Percentiles rank a stretch among this genome's conserved stretches.
These are phyloP conservation scores for Microchrysa polita DNA, from an alignment of 2,888 invertebrate genomes.

Conservation along the genomic window DNA sequence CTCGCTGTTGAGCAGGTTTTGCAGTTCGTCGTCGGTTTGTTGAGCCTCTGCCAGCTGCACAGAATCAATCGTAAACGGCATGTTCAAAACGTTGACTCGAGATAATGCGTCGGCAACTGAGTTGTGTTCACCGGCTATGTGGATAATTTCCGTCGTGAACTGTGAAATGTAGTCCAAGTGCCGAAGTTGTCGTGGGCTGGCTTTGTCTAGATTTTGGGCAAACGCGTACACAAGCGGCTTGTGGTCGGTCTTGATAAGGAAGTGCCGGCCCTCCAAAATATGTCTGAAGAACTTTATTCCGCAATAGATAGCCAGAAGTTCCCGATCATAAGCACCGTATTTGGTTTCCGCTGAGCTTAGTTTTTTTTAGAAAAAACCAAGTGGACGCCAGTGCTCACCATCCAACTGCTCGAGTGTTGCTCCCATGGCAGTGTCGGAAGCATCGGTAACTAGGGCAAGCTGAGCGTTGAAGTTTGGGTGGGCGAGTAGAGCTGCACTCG, in stretches of 20 bases:
- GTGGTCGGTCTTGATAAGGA: constrained; percentile 45
- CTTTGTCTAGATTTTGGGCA: background rate
- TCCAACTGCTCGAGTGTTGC: constrained; percentile 40
- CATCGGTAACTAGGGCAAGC: background rate
- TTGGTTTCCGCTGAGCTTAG: too few species aligned
- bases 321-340: too few species aligned
- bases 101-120: background rate
- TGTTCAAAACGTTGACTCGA: too few species aligned
- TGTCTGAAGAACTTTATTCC: constrained; percentile 48
- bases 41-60: background rate
- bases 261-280: constrained; percentile 45
- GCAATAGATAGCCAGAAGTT: constrained; percentile 60
- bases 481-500: background rate
- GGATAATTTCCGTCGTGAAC: too few species aligned
- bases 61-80: background rate
- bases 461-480: background rate
- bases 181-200: too few species aligned
- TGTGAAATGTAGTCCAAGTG: too few species aligned
- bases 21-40: background rate
- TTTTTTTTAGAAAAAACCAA: constrained; percentile 59
- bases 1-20: background rate
- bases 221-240: constrained; percentile 13
- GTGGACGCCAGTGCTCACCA: constrained; percentile 55
- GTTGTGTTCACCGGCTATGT: background rate
- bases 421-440: constrained; percentile 43